These are phyloP conservation scores for Carterocephalus palaemon DNA, from an alignment of 2,888 invertebrate species.

Conservation along the genomic window DNA sequence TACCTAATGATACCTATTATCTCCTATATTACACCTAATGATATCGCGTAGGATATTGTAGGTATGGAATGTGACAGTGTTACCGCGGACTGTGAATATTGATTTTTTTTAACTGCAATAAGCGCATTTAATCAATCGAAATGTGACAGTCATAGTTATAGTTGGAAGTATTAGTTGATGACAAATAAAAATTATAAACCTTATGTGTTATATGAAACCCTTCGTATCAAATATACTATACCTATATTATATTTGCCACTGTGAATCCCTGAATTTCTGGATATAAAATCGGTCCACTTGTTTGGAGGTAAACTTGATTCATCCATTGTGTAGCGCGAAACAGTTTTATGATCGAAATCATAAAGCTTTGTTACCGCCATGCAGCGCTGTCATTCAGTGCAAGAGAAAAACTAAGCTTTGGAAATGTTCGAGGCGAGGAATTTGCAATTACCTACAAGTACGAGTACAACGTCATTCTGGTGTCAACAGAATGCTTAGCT, in stretches of 20 bases:
- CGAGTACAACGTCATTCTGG: slow-evolving; percentile 16
- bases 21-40: too few relatives aligned
- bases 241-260: background rate
- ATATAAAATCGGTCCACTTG: slow-evolving; percentile 4
- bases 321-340: slow-evolving; percentile 8
- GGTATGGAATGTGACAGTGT: too few relatives aligned
- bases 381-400: slow-evolving; percentile 19
- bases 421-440: slow-evolving; percentile 20
- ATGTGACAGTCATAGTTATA: too few relatives aligned
- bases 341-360: slow-evolving; percentile 9
- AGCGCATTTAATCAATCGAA: too few relatives aligned
- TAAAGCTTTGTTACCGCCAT: slow-evolving; percentile 17
- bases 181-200: too few relatives aligned
- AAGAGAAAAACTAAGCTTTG: slow-evolving; percentile 18
- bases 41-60: too few relatives aligned
- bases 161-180: too few relatives aligned
- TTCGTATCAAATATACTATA: too few relatives aligned
- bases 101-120: too few relatives aligned
- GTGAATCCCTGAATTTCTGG: background rate
- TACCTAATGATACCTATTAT: too few relatives aligned
- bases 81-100: too few relatives aligned
- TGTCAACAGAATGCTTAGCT: slow-evolving; percentile 16
- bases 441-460: slow-evolving; percentile 21
- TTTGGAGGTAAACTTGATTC: slow-evolving; percentile 13
- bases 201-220: background rate